Percentiles rank a stretch among this genome's conserved stretches.
phyloP scores from a whole-genome alignment of 2,113 vertebrate species.

The Peucedramus taeniatus region DNA sequence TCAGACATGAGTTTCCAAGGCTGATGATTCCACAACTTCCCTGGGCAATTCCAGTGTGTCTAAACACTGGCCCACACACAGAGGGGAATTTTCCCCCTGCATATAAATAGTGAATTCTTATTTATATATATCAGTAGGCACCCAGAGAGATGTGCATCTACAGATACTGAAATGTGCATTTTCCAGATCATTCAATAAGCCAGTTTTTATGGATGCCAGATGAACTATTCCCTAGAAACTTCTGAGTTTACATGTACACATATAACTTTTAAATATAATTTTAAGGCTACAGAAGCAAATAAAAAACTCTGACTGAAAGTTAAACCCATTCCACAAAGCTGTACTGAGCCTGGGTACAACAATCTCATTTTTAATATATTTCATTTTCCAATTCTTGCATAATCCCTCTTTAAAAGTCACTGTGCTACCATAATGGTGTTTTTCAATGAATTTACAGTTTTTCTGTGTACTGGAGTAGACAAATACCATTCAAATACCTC shows the following conservation, averaged over 20 bases:
- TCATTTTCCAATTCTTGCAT: background rate
- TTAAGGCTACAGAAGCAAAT: background rate
- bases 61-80: background rate
- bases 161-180: background rate
- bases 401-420: background rate
- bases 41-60: background rate
- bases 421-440: background rate
- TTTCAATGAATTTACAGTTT: background rate
- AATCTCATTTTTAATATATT: background rate
- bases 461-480: background rate
- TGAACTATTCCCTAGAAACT: background rate
- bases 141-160: background rate
- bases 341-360: background rate
- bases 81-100: background rate
- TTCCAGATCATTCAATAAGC: background rate
- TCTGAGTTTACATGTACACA: background rate
- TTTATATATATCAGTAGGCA: background rate
- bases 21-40: background rate
- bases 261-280: background rate
- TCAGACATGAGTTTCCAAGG: background rate
- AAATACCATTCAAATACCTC: background rate
- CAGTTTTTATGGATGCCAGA: background rate
- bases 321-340: background rate
- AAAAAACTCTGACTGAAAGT: background rate
- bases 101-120: background rate